Base-by-base conservation (phyloP, 2,797 vertebrate species). In the Helicolenus hilgendorfi region DNA sequence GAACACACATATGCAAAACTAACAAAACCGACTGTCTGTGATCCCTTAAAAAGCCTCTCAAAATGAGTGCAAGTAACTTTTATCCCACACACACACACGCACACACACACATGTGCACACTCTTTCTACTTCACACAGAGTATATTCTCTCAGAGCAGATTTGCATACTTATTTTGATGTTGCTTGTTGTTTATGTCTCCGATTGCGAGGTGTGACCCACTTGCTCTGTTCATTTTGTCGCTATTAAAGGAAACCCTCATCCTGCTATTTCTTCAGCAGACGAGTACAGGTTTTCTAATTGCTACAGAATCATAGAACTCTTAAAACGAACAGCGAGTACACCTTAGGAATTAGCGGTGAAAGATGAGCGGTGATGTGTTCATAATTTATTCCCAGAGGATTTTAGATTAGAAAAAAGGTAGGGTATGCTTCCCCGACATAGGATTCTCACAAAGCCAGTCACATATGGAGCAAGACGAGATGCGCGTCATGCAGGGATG, bases 101-200 rank as follows among this genome's bases (percentile, higher is more conserved):
- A 56, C 68, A 11, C 38, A 7, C 71, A 67, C 38, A 49, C 73
- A 67, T 18, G 27, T 71, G 53, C 91, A 63, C 72, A 35, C 72
- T 72, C 69, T 77, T 78, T 88, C 15, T 71, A 45, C 84, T 90
- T 94, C 80, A 92, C 81, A 75, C 74, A 81, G 69, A 81, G 64
- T 55, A 74, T 85, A 69, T 83, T 91, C 83, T 89, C 89, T 94
- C 87, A 80, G 70, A 93, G 83, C 63, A 79, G 82, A 94, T 96
- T 94, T 96, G 85, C 92, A 91, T 92, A 85, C 65, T 86, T 83
- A 87, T 92, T 89, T 94, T 94, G 89, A 92, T 93, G 87, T 83
- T 90, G 85, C 81, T 80, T 91, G 83, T 92, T 92, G 91, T 95
- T 92, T 94, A 84, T 91, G 87, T 92, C 83, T 92, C 69, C 38